Conservation (phyloP, 2,113 vertebrate species). For the Crotalus viridis region DNA sequence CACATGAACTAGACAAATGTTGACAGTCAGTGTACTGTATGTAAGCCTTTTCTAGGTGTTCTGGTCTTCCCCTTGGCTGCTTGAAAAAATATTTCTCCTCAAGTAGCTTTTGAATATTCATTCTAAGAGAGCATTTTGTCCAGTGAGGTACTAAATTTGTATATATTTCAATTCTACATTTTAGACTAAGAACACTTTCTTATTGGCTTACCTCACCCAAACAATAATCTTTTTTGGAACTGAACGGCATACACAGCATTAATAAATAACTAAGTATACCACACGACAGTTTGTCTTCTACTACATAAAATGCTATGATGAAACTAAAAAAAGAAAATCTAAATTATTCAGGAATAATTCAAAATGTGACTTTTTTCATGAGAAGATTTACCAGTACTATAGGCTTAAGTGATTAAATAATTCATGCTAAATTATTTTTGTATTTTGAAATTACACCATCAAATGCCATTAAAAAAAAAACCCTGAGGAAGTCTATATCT, state of each 20-base stretch:
- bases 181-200: not conserved
- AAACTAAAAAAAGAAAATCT: not conserved
- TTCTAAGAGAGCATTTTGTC: not conserved
- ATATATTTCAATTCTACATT: slow-evolving; percentile 6
- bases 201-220: not conserved
- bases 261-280: not conserved
- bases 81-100: not conserved
- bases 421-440: not conserved
- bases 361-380: not conserved
- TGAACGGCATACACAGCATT: not conserved
- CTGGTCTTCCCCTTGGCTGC: not conserved
- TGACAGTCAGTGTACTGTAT: not conserved
- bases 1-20: not conserved
- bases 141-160: not conserved
- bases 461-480: not conserved
- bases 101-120: not conserved
- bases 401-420: not conserved
- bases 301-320: not conserved
- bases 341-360: not conserved
- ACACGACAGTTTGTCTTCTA: not conserved
- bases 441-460: slow-evolving; percentile 12
- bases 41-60: not conserved
- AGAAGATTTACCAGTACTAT: not conserved
- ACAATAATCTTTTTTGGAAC: not conserved
- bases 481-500: not conserved